Evolutionary conservation across 2,888 invertebrate genomes (phyloP).

Genomic region (Protula sp.): DNA sequence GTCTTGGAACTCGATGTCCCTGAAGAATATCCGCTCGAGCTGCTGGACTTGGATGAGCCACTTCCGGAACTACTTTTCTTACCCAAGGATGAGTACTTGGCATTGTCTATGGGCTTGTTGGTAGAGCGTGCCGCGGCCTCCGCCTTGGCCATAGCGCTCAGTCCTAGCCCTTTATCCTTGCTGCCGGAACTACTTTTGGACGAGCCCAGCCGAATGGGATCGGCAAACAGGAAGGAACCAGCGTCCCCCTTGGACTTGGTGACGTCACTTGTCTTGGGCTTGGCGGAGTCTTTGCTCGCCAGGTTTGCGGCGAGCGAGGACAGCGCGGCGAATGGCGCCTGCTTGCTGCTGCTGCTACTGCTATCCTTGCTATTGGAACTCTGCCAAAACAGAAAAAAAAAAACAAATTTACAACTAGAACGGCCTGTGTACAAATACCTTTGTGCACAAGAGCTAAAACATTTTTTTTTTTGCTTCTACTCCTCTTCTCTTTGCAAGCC

Average conservation of each 20-base stretch:
- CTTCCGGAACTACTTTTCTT: background rate
- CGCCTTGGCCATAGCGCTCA: background rate
- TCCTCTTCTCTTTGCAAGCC: too few relatives aligned
- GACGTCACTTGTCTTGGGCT: background rate
- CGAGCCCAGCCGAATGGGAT: background rate
- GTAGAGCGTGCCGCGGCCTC: background rate
- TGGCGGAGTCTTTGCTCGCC: background rate
- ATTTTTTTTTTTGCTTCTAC: too few relatives aligned
- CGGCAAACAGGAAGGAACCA: background rate
- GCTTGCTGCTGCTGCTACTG: background rate
- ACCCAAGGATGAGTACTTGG: background rate
- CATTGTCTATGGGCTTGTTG: background rate
- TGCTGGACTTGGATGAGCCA: background rate
- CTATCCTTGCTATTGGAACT: background rate
- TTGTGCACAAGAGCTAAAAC: too few relatives aligned
- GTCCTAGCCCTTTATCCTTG: background rate
- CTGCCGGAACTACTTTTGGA: background rate
- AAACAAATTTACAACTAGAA: too few relatives aligned
- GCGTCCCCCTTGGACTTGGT: background rate
- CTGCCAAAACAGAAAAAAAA: too few relatives aligned
- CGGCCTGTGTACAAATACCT: too few relatives aligned
- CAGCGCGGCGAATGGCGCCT: background rate
- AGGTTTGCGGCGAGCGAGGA: background rate
- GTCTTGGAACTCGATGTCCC: background rate
- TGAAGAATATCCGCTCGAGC: background rate